Base-by-base conservation (phyloP, 2,113 vertebrate species). In the Circaetus cinerascens region DNA sequence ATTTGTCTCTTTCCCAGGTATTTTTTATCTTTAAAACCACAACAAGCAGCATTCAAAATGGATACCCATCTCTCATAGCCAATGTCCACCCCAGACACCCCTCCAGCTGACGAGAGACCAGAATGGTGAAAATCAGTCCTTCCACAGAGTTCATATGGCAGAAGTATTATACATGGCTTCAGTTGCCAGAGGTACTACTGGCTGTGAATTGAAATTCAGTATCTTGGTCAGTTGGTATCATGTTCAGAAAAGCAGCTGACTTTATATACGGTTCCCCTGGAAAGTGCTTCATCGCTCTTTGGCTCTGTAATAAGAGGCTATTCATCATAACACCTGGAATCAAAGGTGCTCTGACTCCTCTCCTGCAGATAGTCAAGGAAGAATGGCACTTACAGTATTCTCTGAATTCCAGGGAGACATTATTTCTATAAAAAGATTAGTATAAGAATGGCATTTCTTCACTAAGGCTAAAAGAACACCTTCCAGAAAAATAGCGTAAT, bases 401-500 rank as follows among this genome's bases (percentile, higher is more conserved):
- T 88, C 68, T 92, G 66, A 92, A 77, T 56, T 90, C 74, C 88
- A 91, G 75, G 92, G 76, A 93, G 90, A 79, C 27, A 32, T 75
- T 10, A 4, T 84, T 69, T 90, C 64, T 91, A 45, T 25, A 51
- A 75, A 83, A 71, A 63, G 50, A 56, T 93, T 95, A 93, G 89
- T 80, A 73, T 40, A 68, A 75, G 57, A 96, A 79, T 66, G 72
- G 57, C 50, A 60, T 75, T 85, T 94, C 73, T 93, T 94, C 66
- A 56, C 76, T 76, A 75, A 92, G n/a, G 75, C 95, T 92, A 43
- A 92, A 97, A 89, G 72, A 89, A 74, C 82, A 83, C n/a, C 76
- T 88, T 91, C 80, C 80, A 45, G 79, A 90, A 93, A 94, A 83
- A 78, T 25, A 79, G n/a, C 5, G 0, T 59, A 72, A 63, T 2